A percentile compares a stretch with the other conserved stretches of the same genome.
These are phyloP conservation scores for Notechis scutatus DNA, from an alignment of 2,113 vertebrate genomes.

Conservation along the genomic window DNA sequence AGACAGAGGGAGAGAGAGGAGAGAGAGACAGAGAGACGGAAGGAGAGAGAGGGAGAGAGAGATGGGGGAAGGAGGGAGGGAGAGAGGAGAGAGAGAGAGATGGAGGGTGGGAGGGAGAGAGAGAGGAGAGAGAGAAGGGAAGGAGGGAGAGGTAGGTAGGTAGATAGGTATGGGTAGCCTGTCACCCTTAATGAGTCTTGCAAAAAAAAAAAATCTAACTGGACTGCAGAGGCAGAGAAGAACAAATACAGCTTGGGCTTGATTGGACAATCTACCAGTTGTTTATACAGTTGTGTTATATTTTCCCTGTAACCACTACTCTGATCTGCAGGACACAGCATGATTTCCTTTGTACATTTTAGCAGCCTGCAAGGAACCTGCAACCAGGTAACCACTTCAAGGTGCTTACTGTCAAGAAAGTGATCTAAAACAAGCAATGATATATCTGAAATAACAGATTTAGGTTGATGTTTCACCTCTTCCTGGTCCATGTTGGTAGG, in stretches of 20 bases:
- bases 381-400: neutral
- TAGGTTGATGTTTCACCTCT: neutral
- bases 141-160: no score
- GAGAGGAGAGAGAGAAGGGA: no score
- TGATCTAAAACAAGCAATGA: neutral
- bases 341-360: neutral
- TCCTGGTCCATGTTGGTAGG: neutral
- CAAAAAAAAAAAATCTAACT: neutral
- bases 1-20: no score
- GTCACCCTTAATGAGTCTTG: neutral
- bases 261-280: neutral
- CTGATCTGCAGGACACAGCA: neutral
- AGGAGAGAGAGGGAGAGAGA: no score
- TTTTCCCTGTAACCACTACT: neutral
- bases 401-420: neutral
- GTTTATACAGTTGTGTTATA: neutral
- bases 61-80: no score
- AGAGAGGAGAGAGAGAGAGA: no score
- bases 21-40: no score
- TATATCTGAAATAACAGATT: neutral
- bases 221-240: neutral
- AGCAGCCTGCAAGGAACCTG: neutral
- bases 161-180: neutral
- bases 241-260: neutral
- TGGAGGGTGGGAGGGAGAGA: fast-evolving